phyloP scores from a whole-genome alignment of 2,888 invertebrate species.

The Nemoura dubitans region DNA sequence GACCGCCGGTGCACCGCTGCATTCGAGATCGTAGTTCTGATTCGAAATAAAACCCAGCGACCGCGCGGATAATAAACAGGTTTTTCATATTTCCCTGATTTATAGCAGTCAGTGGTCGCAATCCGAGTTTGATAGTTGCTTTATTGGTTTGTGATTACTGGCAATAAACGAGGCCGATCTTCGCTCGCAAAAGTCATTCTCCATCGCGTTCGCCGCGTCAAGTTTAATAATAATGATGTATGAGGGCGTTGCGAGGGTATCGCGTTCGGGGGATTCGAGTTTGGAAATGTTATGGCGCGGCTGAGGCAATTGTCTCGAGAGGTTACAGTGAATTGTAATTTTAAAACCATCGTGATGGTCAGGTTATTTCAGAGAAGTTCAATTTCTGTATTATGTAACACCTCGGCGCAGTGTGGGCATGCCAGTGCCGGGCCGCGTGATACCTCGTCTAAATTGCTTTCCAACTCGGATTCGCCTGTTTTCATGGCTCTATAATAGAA shows the following conservation, averaged over 20 bases:
- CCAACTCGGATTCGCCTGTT: background rate
- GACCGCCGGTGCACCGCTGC: background rate
- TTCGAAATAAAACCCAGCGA: background rate
- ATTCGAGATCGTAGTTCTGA: background rate
- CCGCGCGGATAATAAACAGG: background rate
- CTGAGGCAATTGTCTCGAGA: constrained; percentile 25
- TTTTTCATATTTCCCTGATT: background rate
- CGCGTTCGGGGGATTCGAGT: background rate
- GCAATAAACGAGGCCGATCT: constrained; percentile 22
- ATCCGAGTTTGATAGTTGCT: constrained; percentile 1
- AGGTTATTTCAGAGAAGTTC: constrained; percentile 7
- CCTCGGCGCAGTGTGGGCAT: background rate
- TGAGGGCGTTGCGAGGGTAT: background rate
- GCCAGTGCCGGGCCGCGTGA: background rate
- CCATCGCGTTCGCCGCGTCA: background rate
- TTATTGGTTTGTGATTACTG: constrained; percentile 35
- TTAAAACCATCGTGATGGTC: background rate
- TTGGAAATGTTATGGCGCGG: background rate
- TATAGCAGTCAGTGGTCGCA: background rate
- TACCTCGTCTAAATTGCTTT: background rate
- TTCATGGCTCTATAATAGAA: background rate
- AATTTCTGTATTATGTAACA: constrained; percentile 4
- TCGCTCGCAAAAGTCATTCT: background rate
- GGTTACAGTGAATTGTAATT: background rate
- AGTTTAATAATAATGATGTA: background rate